Conservation (phyloP, 2,888 invertebrate species). For the Pristionchus exspectatus region DNA sequence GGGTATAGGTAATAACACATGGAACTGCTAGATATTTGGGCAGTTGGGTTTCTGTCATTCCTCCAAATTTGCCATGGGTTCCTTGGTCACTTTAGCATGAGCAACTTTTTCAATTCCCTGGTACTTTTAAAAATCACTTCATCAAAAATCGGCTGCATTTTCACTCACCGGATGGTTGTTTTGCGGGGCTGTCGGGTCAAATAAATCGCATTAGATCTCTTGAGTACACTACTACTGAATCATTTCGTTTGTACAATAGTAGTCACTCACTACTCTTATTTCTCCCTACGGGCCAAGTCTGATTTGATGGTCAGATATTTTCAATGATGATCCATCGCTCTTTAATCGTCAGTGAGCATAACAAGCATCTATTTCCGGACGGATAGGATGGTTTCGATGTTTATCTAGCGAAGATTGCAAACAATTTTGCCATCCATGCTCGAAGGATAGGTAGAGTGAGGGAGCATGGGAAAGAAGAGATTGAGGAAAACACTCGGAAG, state of each 20-base stretch:
- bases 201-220: slow-evolving; percentile 29
- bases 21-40: too few species aligned
- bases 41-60: neutral
- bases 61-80: neutral
- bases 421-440: neutral
- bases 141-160: neutral
- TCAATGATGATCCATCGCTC: too few species aligned
- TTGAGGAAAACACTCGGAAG: neutral
- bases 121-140: neutral
- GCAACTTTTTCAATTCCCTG: neutral
- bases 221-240: slow-evolving; percentile 18
- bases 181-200: neutral
- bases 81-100: neutral
- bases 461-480: neutral
- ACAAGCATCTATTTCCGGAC: neutral
- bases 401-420: neutral
- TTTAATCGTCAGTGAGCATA: neutral
- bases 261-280: neutral
- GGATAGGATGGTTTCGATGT: neutral
- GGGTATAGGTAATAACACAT: too few species aligned
- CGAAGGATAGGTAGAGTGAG: neutral
- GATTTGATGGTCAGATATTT: too few species aligned
- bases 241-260: neutral
- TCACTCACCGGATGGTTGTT: neutral
- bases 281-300: too few species aligned